phyloP scores from a whole-genome alignment of 2,888 invertebrate species.

The Pollenia griseotomentosa region DNA sequence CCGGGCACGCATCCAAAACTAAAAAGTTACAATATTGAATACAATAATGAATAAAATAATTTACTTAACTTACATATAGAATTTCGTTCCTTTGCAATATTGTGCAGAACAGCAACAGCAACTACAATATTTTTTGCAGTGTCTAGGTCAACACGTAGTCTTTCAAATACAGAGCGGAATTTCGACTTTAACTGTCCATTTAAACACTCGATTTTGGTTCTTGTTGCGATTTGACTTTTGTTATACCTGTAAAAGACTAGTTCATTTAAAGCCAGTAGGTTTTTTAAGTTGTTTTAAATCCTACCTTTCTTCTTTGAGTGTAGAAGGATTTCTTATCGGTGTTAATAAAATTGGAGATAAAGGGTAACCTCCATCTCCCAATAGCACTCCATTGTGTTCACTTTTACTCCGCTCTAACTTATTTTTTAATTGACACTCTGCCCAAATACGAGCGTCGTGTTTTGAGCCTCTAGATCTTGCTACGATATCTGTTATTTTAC shows the following conservation, averaged over 20 bases:
- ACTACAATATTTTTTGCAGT: conserved; percentile 54
- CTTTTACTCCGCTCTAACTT: conserved; percentile 42
- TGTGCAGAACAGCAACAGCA: conserved; percentile 50
- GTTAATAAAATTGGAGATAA: conserved; percentile 56
- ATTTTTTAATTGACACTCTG: conserved; percentile 30
- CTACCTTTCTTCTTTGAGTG: conserved; percentile 59
- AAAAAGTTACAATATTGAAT: too few relatives aligned
- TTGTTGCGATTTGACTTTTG: conserved; percentile 38
- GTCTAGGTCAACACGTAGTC: conserved; percentile 57
- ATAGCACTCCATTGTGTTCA: conserved; percentile 52
- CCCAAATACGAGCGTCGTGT: conserved; percentile 19
- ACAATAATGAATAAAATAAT: too few relatives aligned
- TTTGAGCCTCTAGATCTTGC: neutral
- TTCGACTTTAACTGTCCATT: conserved; percentile 43
- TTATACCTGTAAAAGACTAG: conserved; percentile 41
- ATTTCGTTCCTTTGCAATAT: conserved; percentile 50
- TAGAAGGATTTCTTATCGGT: conserved; percentile 56
- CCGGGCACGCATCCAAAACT: too few relatives aligned
- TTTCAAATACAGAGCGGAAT: conserved; percentile 47
- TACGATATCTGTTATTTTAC: too few relatives aligned
- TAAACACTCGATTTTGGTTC: conserved; percentile 53
- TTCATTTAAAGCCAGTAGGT: neutral
- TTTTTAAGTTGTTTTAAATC: neutral
- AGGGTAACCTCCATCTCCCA: conserved; percentile 61
- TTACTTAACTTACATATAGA: conserved; percentile 22